Conservation (phyloP, 2,113 vertebrate genomes). For the Austrofundulus limnaeus region DNA sequence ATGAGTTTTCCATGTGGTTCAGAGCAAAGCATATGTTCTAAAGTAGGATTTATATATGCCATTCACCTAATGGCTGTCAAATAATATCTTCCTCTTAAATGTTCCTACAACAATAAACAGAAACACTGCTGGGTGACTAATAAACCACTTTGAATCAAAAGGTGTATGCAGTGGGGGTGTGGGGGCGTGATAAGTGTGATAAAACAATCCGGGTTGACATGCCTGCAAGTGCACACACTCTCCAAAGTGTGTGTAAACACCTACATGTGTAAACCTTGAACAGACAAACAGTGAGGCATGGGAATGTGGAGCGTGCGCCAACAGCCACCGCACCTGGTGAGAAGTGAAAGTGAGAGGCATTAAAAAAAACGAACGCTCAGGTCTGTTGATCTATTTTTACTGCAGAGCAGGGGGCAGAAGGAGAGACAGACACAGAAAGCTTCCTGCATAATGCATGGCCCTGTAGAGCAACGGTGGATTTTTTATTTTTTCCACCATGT, state of each 20-base stretch:
- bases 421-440: conserved; percentile 50
- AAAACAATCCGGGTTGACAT: conserved; percentile 38
- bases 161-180: background rate
- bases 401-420: conserved; percentile 63
- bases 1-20: background rate
- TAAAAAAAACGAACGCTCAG: conserved; percentile 57
- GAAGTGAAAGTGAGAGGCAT: conserved; percentile 66
- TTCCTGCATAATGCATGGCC: conserved; percentile 77
- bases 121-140: conserved; percentile 23
- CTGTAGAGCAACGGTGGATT: conserved; percentile 62
- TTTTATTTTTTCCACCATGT: conserved; percentile 33
- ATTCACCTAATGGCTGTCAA: conserved; percentile 4
- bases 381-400: conserved; percentile 81
- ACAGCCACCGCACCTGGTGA: conserved; percentile 55
- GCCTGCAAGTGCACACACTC: conserved; percentile 19
- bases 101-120: conserved; percentile 2
- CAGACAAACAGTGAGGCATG: conserved; percentile 44
- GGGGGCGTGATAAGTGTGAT: conserved; percentile 21
- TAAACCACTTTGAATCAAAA: conserved; percentile 49
- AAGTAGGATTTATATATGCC: background rate
- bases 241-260: conserved; percentile 47
- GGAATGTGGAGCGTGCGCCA: conserved; percentile 35
- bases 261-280: conserved; percentile 23
- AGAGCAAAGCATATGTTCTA: background rate
- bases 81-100: conserved; percentile 8